These are phyloP conservation scores for Nesometra sesokonis DNA, from an alignment of 35 echinoderm and acorn worm genomes.

Conservation along the genomic window DNA sequence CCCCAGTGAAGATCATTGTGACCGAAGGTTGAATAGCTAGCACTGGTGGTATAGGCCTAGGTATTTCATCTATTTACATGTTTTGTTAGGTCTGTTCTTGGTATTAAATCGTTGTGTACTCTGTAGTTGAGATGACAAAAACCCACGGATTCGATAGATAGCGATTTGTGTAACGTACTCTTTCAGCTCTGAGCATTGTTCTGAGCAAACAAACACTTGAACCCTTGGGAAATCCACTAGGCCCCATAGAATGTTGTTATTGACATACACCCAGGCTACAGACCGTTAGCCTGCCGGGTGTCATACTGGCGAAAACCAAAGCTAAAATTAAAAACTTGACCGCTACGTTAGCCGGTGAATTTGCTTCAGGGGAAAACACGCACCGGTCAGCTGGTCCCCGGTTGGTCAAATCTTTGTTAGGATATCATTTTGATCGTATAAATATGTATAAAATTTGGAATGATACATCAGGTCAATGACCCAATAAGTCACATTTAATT, in stretches of 20 bases:
- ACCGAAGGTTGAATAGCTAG: too few species aligned
- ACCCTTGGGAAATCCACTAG: neutral
- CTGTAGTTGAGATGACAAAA: neutral
- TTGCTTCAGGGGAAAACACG: neutral
- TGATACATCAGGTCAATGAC: neutral
- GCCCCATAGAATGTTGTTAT: neutral
- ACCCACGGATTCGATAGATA: too few species aligned
- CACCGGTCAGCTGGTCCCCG: neutral
- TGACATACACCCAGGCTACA: neutral
- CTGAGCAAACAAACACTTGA: neutral
- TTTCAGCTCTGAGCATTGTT: neutral
- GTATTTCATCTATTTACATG: too few species aligned
- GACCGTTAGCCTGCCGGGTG: neutral
- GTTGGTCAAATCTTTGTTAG: neutral
- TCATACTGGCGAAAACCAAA: neutral
- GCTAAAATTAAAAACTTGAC: neutral
- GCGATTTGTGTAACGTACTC: neutral
- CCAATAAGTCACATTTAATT: neutral
- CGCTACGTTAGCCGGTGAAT: neutral
- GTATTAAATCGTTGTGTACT: too few species aligned
- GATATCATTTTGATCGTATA: neutral
- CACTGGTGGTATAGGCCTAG: too few species aligned
- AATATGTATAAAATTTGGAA: neutral
- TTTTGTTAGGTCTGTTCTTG: neutral
- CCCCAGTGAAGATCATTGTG: too few species aligned